phyloP scores from a whole-genome alignment of 2,113 vertebrate species.

The Aspiorhynchus laticeps region DNA sequence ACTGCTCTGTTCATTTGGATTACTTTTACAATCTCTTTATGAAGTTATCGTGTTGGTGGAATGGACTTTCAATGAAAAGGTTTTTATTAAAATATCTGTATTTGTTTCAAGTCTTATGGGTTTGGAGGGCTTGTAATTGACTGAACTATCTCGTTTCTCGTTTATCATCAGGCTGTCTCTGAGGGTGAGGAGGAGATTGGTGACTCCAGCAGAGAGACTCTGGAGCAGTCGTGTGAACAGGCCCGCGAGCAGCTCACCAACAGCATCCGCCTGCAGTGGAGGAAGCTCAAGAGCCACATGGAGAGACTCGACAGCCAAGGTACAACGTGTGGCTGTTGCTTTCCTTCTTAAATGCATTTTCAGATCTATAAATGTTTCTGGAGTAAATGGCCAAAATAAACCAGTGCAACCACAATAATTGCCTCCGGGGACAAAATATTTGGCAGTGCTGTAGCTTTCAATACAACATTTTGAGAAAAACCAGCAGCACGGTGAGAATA shows the following conservation, averaged over 20 bases:
- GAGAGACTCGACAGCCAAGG: conserved; percentile 93
- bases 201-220: conserved; percentile 83
- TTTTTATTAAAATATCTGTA: too few relatives aligned
- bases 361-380: neutral
- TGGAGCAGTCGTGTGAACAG: conserved; percentile 91
- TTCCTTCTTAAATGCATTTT: neutral
- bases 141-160: neutral
- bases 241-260: conserved; percentile 92
- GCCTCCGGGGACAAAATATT: neutral
- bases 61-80: too few relatives aligned
- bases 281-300: conserved; percentile 91
- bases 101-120: neutral
- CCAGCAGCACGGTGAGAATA: too few relatives aligned
- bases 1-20: neutral
- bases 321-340: conserved; percentile 53
- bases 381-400: too few relatives aligned
- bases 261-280: conserved; percentile 96
- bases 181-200: conserved; percentile 84
- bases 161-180: conserved; percentile 75
- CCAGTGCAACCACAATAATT: neutral
- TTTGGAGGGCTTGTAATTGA: neutral
- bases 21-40: neutral
- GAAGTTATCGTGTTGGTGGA: neutral
- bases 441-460: neutral
- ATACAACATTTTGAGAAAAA: neutral